phyloP scores from a whole-genome alignment of 2,888 invertebrate species.

The Hymenopus coronatus region DNA sequence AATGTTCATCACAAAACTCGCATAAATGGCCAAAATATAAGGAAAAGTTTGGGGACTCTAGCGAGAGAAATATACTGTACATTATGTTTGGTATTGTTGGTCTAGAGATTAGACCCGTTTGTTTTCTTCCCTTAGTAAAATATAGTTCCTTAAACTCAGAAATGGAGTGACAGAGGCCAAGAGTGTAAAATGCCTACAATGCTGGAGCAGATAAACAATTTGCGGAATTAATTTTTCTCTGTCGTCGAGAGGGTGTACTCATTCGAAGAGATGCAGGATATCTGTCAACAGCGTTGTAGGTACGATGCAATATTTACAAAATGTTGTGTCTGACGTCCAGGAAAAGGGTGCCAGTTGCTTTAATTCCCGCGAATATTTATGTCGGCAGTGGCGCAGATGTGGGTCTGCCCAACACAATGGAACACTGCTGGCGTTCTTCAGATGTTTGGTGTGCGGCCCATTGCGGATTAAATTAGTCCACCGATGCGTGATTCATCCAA shows the following conservation, averaged over 20 bases:
- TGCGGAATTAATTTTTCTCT: neutral
- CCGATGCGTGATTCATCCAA: neutral
- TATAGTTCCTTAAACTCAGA: neutral
- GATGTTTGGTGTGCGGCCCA: neutral
- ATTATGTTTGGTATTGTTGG: neutral
- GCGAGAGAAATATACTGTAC: no score
- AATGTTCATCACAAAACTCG: no score
- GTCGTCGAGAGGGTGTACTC: neutral
- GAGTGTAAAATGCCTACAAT: no score
- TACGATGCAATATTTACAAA: neutral
- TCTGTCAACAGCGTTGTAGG: neutral
- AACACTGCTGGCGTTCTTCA: neutral
- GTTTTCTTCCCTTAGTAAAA: no score
- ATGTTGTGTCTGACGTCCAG: neutral
- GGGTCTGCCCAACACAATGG: neutral
- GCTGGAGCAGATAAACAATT: neutral
- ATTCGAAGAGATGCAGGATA: neutral
- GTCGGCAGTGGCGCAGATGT: neutral
- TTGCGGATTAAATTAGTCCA: neutral
- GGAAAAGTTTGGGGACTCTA: no score
- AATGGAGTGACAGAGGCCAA: neutral
- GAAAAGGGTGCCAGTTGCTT: neutral
- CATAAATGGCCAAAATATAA: no score
- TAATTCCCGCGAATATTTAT: neutral
- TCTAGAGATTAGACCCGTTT: neutral